Evolutionary conservation across 2,113 vertebrate genomes (phyloP), one percentile per base, ranked within the genome.

Genomic region (Monopterus albus): DNA sequence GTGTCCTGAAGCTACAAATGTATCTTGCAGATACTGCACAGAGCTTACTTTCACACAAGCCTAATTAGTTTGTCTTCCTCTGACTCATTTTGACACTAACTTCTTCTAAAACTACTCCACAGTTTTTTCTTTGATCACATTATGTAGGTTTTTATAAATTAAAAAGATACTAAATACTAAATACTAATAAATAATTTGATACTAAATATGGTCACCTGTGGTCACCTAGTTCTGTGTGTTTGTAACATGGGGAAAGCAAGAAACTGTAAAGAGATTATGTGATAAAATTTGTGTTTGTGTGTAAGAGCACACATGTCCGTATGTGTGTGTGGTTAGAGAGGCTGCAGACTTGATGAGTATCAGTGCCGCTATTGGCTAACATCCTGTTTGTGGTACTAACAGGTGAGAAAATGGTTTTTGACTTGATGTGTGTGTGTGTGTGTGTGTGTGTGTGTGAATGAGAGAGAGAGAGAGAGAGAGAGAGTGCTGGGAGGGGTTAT

Each of bases 301-400:
- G 67, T 40, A 42, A 26, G 23, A 51, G 49, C 31, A 29, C 49
- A 21, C 38, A 66, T 43, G 67, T 52, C 5, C 51, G 43, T 55
- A 33, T 62, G 45, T 29, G 39, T 72, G 58, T 81, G 72, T 84
- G 79, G 84, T 83, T 73, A 79, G 68, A 57, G 63, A 75, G 75
- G 69, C 66, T 52, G 70, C 43, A 84, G 62, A 60, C 52, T 33
- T 71, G 85, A 92, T 90, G 29, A 57, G 52, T 81, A 88, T 91
- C 90, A 86, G 81, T 58, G 55, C 47, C 67, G 78, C 78, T 85
- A 84, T 82, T 85, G 75, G 84, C 77, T 86, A 92, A 92, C 83
- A 71, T 89, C 89, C 89, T 90, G 87, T 86, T 90, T 86, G 88
- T 88, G 92, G 89, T 91, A 74, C 83, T 47, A 85, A 83, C 90